Base-by-base conservation (phyloP, 2,113 vertebrate genomes). In the Ramphastos sulfuratus region DNA sequence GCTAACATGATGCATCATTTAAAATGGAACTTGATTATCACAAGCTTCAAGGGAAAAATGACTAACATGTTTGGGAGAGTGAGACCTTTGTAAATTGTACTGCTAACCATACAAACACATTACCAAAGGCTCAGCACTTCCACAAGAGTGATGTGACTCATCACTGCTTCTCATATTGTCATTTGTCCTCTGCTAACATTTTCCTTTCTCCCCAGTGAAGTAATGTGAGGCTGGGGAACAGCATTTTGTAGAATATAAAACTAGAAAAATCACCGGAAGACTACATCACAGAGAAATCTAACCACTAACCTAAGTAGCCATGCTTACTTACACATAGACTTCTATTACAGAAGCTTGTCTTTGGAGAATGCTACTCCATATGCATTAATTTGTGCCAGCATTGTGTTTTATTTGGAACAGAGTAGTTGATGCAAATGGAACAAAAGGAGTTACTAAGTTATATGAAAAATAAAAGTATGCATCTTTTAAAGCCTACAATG, bases 151-250 rank as follows among this genome's bases (percentile, higher is more conserved):
- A 76, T 50, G 58, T 92, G 93, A 91, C 60, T 96, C 94, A 92
- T 69, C 58, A 59, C 75, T 75, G 69, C 81, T 84, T 74, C 64
- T 92, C 69, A 92, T 65, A 12, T 14, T 83, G 69, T 15, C 85
- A 25, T 75, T 69, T 93, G 79, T 83, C 85, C 89, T 82, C 75
- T 92, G 91, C 93, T 91, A 66, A 58, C 14, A 24, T 73, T 87
- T 35, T 65, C 27, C 35, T 39, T 72, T 88, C 46, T 89, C 74
- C 50, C 39, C 48, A 48, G 72, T 39, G 71, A 89, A 66, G 19
- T 27, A 67, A 82, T 15, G 74, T 80, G 89, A 71, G 20, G 42
- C 67, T 52, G 50, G 56, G 67, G 33, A 89, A 61, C 3, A 63
- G 50, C 39, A 15, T 18, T 93, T 33, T 31, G 39, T 35, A 70